Base-by-base conservation (phyloP, 2,888 invertebrate genomes). In the Torymus tubicola region DNA sequence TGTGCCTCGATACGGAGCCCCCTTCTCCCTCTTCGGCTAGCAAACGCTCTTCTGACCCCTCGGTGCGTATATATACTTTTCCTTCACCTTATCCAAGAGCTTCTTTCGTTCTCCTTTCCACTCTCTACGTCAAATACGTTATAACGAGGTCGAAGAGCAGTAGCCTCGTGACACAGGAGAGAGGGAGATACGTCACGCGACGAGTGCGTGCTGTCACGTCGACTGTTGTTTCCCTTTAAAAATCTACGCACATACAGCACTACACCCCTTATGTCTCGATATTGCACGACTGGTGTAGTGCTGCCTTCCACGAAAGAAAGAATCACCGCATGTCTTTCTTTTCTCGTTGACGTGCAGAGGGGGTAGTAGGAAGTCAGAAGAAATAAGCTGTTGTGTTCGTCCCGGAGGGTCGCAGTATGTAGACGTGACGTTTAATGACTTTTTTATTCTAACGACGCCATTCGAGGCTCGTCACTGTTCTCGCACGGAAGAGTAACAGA, bases 11-110 rank as follows among this genome's bases (percentile, higher is more conserved):
- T 83, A 78, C 76, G 42, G 42, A 42, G 77, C 58, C 73, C 74
- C 72, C 67, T 31, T 21, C 67, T n/a, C 76, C 82, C 83, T 82
- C 81, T 83, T 81, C 73, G 82, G 42, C 42, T 42, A 81, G 82
- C 80, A 83, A 84, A 84, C 82, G 83, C 31, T 67, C 75, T n/a
- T 13, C 31, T 60, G 50, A n/a, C 42, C 31, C n/a, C 14, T 14
- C 12, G 2, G 31, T 58, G 55, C 42, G 42, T 42, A 53, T 42
- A 13, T n/a, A 11, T 55, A 60, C 55, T 10, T 42, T 13, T n/a
- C 53, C 50, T 55, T 8, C 61, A 4, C 63, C 55, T 77, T 70
- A 64, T 77, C 70, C 12, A 13, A 55, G n/a, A 42, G n/a, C 2
- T 42, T 31, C 69, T 18, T 55, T 16, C 55, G 16, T 11, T n/a